Conservation (phyloP, 2,113 vertebrate genomes). For the Mohoua ochrocephala region DNA sequence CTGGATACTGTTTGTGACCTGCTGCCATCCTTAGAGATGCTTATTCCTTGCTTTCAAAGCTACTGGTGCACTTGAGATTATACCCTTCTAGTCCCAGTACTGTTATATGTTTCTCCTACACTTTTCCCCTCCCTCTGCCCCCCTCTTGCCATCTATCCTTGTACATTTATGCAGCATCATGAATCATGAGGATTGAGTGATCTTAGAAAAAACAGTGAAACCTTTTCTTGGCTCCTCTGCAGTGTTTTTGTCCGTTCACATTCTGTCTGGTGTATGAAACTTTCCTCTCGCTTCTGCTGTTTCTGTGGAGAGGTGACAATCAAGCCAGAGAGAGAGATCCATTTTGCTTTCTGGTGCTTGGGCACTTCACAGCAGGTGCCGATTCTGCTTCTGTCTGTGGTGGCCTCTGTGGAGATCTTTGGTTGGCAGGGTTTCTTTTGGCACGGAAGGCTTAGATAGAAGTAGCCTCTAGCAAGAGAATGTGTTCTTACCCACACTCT, state of each 20-base stretch:
- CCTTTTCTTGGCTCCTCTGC: not conserved
- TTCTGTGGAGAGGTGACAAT: not conserved
- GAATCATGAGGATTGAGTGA: not conserved
- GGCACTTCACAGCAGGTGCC: not conserved
- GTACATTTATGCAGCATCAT: not conserved
- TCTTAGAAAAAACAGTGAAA: not conserved
- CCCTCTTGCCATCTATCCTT: not conserved
- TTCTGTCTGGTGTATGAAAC: not conserved
- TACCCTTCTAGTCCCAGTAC: not conserved
- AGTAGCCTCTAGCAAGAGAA: not conserved
- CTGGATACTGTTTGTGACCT: not conserved
- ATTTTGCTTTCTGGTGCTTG: not conserved
- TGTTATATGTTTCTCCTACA: not conserved
- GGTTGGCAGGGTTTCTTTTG: not conserved
- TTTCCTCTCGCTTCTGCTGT: not conserved
- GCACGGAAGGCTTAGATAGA: not conserved
- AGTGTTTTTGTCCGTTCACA: not conserved
- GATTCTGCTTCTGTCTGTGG: not conserved
- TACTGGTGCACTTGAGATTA: not conserved
- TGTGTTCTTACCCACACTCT: not conserved
- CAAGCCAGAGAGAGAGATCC: accelerated
- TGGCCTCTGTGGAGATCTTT: not conserved
- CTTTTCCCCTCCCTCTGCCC: too few relatives aligned
- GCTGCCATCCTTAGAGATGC: not conserved
- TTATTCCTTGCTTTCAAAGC: not conserved